Conservation (phyloP, 2,888 invertebrate genomes). For the Rosalia funebris region DNA sequence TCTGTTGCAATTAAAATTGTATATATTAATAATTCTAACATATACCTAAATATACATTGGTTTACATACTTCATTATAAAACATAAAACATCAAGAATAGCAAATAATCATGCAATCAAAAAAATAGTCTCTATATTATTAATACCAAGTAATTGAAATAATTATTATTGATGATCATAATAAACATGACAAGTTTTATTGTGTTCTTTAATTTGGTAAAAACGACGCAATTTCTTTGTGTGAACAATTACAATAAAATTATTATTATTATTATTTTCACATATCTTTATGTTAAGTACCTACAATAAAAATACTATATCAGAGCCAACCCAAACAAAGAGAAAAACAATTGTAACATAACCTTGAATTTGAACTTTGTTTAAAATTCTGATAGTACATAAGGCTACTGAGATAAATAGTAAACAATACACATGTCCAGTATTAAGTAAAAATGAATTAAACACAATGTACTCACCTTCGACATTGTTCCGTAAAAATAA, state of each 20-base stretch:
- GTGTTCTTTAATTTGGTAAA: too few relatives aligned
- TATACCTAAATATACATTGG: too few relatives aligned
- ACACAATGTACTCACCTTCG: conserved; percentile 21
- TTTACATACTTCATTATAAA: too few relatives aligned
- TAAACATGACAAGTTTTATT: too few relatives aligned
- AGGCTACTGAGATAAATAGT: not conserved
- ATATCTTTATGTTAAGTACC: not conserved
- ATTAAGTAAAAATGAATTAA: not conserved
- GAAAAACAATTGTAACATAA: conserved; percentile 24
- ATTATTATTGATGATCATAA: too few relatives aligned
- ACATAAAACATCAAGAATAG: too few relatives aligned
- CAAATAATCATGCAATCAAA: too few relatives aligned
- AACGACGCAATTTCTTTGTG: conserved; percentile 7
- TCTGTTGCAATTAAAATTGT: too few relatives aligned
- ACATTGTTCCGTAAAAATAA: conserved; percentile 17
- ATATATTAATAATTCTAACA: too few relatives aligned
- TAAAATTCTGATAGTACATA: not conserved
- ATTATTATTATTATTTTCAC: not conserved
- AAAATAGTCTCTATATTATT: too few relatives aligned
- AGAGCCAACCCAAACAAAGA: conserved; percentile 7
- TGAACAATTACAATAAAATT: not conserved
- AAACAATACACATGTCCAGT: not conserved
- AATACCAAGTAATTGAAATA: too few relatives aligned
- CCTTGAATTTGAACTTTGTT: conserved; percentile 27
- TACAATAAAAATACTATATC: conserved; percentile 2